phyloP scores from a whole-genome alignment of 23 tunicate genomes.

The Styela clava region DNA sequence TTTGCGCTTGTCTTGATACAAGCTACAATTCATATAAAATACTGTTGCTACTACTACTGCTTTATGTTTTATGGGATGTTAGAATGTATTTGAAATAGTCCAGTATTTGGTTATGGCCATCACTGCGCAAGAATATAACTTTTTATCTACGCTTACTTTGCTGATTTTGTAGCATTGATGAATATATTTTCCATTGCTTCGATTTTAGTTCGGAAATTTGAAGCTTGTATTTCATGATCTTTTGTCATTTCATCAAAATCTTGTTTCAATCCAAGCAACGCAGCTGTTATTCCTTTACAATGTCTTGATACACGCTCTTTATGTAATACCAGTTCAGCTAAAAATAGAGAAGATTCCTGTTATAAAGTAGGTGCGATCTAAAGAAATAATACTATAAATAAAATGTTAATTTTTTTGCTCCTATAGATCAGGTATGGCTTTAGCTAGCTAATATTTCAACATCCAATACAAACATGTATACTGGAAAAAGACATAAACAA shows the following conservation, averaged over 20 bases:
- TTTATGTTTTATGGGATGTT: no score
- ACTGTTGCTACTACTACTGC: no score
- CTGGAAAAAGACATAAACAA: no score
- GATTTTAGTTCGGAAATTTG: conserved; percentile 36
- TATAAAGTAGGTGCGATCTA: neutral
- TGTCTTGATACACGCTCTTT: conserved; percentile 74
- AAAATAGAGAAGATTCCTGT: neutral
- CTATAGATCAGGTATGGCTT: neutral
- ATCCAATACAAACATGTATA: no score
- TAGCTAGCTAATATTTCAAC: neutral
- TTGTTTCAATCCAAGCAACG: conserved; percentile 53
- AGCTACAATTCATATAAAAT: no score
- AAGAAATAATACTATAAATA: neutral
- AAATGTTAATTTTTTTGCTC: neutral
- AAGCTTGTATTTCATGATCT: conserved; percentile 55
- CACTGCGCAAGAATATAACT: neutral
- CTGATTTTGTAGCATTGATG: conserved; percentile 51
- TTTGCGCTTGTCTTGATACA: no score
- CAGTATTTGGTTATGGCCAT: neutral
- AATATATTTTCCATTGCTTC: conserved; percentile 55
- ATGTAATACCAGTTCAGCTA: conserved; percentile 82
- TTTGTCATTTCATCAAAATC: conserved; percentile 65
- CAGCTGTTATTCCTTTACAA: conserved; percentile 81
- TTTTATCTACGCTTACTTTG: conserved; percentile 36
- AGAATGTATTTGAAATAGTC: no score